Evolutionary conservation across 2,797 vertebrate species (phyloP), one percentile per base, ranked within the genome.

Genomic region (Nyctalus aviator): DNA sequence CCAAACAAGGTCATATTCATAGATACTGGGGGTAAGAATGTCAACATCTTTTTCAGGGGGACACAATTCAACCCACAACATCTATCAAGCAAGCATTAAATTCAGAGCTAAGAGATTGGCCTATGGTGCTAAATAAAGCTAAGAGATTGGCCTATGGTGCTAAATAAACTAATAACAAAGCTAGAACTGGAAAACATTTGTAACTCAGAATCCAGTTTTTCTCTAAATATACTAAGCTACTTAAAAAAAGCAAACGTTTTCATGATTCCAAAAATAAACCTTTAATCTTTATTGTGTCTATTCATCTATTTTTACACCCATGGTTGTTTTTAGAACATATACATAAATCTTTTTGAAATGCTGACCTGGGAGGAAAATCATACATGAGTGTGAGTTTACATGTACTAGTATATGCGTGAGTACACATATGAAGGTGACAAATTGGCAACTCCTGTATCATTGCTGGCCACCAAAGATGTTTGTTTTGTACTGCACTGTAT

Each of bases 181-280:
- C 20, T 84, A 50, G 35, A 73, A 25, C 8, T 62, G 48, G 69
- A 85, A 59, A 86, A 72, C 48, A 37, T 35, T 23, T 8, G 0
- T 84, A 37, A 71, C 15, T 82, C 13, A 77, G 44, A 88, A 73
- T 85, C 25, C n/a, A 57, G 27, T 53, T 25, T 41, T 59, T 62
- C 41, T 72, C 48, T 20, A 53, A 77, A 55, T 44, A 85, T 32
- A 41, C 5, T 9, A 90, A 76, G 30, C 30, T 37, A 55, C n/a
- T 71, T 76, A 79, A 76, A 69, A 84, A 25, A 53, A 55, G 1
- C 11, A 25, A 64, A n/a, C 3, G 69, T 73, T n/a, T 88, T 90
- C 25, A 69, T 79, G 20, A 95, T 85, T 71, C 41, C 20, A 86
- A 69, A 95, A 27, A n/a, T 55, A 83, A 88, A 72, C 3, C 11